A percentile compares a stretch with the other conserved stretches of the same genome.
Conservation (phyloP, 1,140 invertebrate species). For the Pararge aegeria region DNA sequence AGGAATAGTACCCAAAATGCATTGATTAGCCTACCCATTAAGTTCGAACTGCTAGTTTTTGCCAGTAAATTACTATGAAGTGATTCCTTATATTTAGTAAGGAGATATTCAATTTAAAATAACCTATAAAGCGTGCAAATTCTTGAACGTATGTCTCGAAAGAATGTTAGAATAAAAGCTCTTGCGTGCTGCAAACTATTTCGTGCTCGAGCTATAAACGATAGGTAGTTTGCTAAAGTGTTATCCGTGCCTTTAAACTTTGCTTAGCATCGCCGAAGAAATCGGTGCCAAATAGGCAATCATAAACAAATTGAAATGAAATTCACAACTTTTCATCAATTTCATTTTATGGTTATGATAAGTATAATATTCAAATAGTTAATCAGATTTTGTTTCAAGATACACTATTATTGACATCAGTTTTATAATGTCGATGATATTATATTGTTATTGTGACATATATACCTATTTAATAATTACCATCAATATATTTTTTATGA, state of each 20-base stretch:
- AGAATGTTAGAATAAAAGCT: conserved; percentile 26
- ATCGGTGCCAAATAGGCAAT: conserved; percentile 19
- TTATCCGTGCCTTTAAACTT: conserved; percentile 40
- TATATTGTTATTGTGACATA: not conserved
- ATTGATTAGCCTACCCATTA: no score
- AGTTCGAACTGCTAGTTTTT: no score
- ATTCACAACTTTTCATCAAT: not conserved
- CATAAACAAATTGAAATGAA: conserved; percentile 14
- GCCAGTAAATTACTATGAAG: no score
- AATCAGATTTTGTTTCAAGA: not conserved
- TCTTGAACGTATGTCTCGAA: not conserved
- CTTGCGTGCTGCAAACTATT: conserved; percentile 43
- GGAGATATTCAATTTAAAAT: no score
- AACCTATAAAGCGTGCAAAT: not conserved
- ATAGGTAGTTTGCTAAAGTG: conserved; percentile 38
- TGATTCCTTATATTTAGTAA: no score
- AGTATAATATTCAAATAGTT: no score
- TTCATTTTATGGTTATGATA: not conserved
- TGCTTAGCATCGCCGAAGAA: conserved; percentile 18
- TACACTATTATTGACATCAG: not conserved
- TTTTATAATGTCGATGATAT: not conserved
- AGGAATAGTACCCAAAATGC: no score
- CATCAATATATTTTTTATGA: no score
- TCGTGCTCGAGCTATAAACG: conserved; percentile 27
- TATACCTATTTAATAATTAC: no score